Evolutionary conservation across 2,113 vertebrate species (phyloP), one percentile per base, ranked within the genome.

Genomic region (Melanerpes formicivorus): DNA sequence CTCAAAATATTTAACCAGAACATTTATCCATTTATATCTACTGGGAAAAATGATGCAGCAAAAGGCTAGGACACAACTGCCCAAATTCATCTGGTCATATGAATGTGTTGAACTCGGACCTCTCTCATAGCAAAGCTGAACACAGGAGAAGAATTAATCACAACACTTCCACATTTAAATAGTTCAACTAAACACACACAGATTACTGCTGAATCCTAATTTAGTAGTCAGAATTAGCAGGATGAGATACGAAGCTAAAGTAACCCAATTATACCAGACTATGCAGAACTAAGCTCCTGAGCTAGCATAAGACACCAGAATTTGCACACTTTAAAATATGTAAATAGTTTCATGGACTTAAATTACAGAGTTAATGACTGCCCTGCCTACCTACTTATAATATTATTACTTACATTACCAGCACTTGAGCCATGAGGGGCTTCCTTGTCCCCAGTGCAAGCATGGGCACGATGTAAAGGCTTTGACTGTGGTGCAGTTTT

Each of bases 201-300:
- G 76, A 58, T 84, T 81, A 75, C 59, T 59, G 54, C 0, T 80
- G 94, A 93, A 90, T 93, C 50, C 76, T 87, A 93, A 94, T 95
- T 91, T 48, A 76, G 46, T 37, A 87, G 72, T 94, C 95, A 96
- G 79, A 66, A 75, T 80, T 62, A 81, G 32, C 62, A 90, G 67
- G 63, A 42, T 90, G 77, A 96, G 80, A 92, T 87, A 87, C 0
- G 5, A 91, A 78, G 65, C 62, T 77, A 85, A 92, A 87, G 50
- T 42, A 85, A 83, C 62, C 18, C 34, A 91, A 85, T 96, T 93
- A 94, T 44, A 87, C 89, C 59, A 70, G 85, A 93, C 67, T 70
- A 70, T 26, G 27, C 56, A 37, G 82, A 91, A 94, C 91, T 93
- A 93, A 77, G 84, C 80, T 80, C 94, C 81, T 95, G 94, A 92